These are phyloP conservation scores for Agrochola macilenta DNA, from an alignment of 2,888 invertebrate species.

Conservation along the genomic window DNA sequence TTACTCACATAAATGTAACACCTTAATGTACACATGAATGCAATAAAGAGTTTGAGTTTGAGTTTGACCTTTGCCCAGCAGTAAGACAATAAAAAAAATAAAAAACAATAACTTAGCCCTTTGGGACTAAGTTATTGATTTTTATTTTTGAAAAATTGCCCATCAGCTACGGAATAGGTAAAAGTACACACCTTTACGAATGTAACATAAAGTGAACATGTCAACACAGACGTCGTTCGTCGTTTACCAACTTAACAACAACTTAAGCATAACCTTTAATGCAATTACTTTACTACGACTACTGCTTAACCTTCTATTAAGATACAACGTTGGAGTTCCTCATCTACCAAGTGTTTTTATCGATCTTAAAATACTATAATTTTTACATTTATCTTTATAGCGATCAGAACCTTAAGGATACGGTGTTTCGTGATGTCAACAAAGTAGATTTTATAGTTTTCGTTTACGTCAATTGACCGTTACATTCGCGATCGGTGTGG, in stretches of 20 bases:
- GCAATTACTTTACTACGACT: not conserved
- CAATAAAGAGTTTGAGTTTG: no score
- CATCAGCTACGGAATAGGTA: no score
- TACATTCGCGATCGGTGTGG: constrained; percentile 66
- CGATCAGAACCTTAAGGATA: constrained; percentile 47
- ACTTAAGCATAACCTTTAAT: constrained; percentile 3
- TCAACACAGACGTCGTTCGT: not conserved
- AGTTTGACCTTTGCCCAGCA: no score
- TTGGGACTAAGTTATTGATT: no score
- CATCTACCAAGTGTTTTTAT: constrained; percentile 17
- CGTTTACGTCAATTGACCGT: constrained; percentile 68
- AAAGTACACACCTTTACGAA: not conserved
- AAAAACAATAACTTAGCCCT: no score
- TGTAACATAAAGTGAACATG: not conserved
- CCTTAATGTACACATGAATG: no score
- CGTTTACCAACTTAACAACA: not conserved
- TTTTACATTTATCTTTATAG: constrained; percentile 49
- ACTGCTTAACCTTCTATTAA: not conserved
- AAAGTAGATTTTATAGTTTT: constrained; percentile 73
- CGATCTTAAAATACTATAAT: constrained; percentile 29
- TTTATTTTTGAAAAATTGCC: not conserved
- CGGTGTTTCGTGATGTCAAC: constrained; percentile 64
- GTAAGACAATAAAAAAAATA: no score
- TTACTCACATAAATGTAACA: no score
- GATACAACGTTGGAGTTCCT: constrained; percentile 3